Conservation (phyloP, 1,140 invertebrate species). For the Panonychus citri region DNA sequence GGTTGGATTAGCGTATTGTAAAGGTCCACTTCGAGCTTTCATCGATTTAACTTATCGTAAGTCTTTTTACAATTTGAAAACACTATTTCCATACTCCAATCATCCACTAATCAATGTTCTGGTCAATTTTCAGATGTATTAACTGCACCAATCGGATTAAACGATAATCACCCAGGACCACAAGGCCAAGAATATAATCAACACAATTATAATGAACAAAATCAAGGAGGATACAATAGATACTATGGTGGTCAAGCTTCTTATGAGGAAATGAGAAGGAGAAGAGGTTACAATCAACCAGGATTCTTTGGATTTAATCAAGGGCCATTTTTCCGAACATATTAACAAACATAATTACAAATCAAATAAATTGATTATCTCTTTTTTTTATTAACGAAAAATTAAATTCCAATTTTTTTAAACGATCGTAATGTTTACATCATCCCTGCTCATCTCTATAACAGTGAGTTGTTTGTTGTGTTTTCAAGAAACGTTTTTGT, state of each 20-base stretch:
- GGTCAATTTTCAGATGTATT: not conserved
- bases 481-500: too few species aligned
- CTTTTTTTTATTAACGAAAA: too few species aligned
- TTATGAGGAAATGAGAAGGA: not conserved
- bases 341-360: not conserved
- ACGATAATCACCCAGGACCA: not conserved
- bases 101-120: too few species aligned
- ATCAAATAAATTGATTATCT: not conserved
- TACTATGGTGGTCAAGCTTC: not conserved
- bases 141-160: not conserved
- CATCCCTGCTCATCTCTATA: too few species aligned
- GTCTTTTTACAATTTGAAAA: not conserved
- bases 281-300: too few species aligned
- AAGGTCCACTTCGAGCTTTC: slow-evolving; percentile 32
- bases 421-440: too few species aligned
- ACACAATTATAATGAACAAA: not conserved
- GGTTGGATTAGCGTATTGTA: slow-evolving; percentile 36
- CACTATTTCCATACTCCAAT: not conserved
- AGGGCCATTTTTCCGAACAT: too few species aligned
- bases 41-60: slow-evolving; percentile 21
- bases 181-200: not conserved
- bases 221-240: not conserved
- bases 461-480: too few species aligned
- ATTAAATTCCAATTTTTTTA: too few species aligned
- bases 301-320: too few species aligned